Evolutionary conservation across 2,888 invertebrate genomes (phyloP), one percentile per base, ranked within the genome.

Genomic region (Aspidapion aeneum): DNA sequence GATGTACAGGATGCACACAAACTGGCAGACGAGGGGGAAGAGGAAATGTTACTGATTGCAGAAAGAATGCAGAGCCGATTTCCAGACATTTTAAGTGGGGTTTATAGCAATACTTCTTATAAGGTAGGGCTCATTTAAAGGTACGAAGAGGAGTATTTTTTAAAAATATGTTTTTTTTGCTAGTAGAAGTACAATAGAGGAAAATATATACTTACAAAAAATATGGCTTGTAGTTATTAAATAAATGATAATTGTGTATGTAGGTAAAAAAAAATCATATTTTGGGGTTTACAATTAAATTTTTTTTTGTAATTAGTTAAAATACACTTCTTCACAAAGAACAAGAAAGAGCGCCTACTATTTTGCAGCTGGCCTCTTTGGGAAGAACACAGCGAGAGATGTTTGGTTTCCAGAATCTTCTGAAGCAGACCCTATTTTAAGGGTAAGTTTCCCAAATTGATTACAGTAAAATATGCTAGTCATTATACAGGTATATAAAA

Each of bases 331-430:
- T 1, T 90, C 90, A 1, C 89, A 93, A 74, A 84, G 94, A 69
- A 86, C 93, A 0, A 83, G 86, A 61, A 85, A 86, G 72, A 94
- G 94, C 78, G 92, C 92, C 0, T 83, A 84, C 71, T 84, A 86
- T 75, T 94, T 93, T 80, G 85, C 88, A 0, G 82, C 86, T 58
- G 93, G 93, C 0, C 78, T 94, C 54, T 93, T 94, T 80, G 90
- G 90, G 16, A 83, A 84, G 66, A 81, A 84, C 70, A 82, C 84
- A 19, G 84, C 86, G 18, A 80, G 83, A 58, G 78, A 85, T 68
- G 86, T 93, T 12, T 80, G 82, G 73, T 91, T 86, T 80, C 87
- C 87, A 20, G 83, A 86, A 67, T 84, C 90, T 1, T 75, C 85
- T 21, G 82, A 86, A 72, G 83, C 66, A 35, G 79, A 79, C 71